Conservation (phyloP, 2,113 vertebrate species). For the Esox niger region DNA sequence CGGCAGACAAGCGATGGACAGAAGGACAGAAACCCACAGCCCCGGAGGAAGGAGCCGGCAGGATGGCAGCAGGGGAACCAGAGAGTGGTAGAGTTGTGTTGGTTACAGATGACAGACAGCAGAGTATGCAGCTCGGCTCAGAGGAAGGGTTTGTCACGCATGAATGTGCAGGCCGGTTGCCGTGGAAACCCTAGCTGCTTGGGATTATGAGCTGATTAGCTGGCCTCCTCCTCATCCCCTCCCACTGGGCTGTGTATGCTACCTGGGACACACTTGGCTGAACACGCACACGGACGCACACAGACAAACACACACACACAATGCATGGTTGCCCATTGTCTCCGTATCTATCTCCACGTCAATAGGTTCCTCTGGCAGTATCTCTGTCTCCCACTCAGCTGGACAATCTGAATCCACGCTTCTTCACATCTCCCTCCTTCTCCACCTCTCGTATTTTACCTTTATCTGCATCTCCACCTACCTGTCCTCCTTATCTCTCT, state of each 20-base stretch:
- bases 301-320: constrained; percentile 16
- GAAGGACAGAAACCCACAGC: no score
- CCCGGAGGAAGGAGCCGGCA: no score
- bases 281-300: constrained; percentile 20
- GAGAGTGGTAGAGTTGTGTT: no score
- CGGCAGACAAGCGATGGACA: no score
- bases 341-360: constrained; percentile 33
- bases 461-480: no score
- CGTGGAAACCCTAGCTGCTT: constrained; percentile 63
- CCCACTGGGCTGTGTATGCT: constrained; percentile 52
- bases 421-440: no score
- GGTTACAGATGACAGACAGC: no score
- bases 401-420: constrained; percentile 14
- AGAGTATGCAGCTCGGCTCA: no score
- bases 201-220: constrained; percentile 72
- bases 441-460: no score
- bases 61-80: no score
- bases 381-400: constrained; percentile 58
- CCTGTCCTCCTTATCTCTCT: not conserved
- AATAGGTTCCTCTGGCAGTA: constrained; percentile 51
- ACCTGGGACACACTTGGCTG: constrained; percentile 52
- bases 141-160: constrained; percentile 54
- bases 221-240: constrained; percentile 45
- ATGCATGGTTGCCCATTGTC: constrained; percentile 39
- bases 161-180: constrained; percentile 65